A percentile compares a stretch with the other conserved stretches of the same genome.
These are phyloP conservation scores for Phylloscopus trochilus DNA, from an alignment of 2,113 vertebrate genomes.

Conservation along the genomic window DNA sequence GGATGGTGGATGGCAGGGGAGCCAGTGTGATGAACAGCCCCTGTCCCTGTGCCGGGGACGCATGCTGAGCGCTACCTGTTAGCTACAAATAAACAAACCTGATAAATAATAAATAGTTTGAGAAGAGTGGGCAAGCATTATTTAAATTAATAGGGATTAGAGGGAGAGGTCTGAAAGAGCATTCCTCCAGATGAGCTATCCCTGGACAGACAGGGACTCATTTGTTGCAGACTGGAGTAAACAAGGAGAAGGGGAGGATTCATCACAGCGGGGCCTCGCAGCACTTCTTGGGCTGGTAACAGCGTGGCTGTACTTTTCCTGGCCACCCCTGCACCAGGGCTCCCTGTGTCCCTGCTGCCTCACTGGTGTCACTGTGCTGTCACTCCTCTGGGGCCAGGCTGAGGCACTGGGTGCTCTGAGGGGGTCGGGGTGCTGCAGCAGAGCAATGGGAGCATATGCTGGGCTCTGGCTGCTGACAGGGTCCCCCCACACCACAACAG, in stretches of 20 bases:
- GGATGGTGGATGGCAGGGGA: constrained; percentile 68
- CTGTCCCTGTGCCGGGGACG: constrained; percentile 76
- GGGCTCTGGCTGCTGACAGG: rapidly evolving
- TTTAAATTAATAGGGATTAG: constrained; percentile 99
- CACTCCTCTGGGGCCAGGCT: background rate
- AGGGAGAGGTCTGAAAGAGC: constrained; percentile 74
- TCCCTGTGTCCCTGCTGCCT: background rate
- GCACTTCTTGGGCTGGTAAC: background rate
- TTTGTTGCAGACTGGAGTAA: constrained; percentile 68
- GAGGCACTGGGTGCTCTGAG: background rate
- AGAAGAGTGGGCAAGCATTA: constrained; percentile 80
- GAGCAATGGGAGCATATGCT: background rate
- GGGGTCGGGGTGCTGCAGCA: rapidly evolving
- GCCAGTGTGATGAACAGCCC: constrained; percentile 86
- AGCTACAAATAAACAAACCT: constrained; percentile 97
- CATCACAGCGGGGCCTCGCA: background rate
- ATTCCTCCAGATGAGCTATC: constrained; percentile 69
- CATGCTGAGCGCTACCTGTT: constrained; percentile 89
- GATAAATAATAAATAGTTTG: constrained; percentile 97
- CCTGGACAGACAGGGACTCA: constrained; percentile 66
- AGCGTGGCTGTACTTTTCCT: background rate
- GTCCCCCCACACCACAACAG: rapidly evolving
- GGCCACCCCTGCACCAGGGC: background rate
- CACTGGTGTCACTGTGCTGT: rapidly evolving
- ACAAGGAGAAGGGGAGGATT: constrained; percentile 56